Percentiles rank a stretch among this genome's conserved stretches.
Conservation (phyloP, 1,140 invertebrate species). For the Anagrus nilaparvatae region DNA sequence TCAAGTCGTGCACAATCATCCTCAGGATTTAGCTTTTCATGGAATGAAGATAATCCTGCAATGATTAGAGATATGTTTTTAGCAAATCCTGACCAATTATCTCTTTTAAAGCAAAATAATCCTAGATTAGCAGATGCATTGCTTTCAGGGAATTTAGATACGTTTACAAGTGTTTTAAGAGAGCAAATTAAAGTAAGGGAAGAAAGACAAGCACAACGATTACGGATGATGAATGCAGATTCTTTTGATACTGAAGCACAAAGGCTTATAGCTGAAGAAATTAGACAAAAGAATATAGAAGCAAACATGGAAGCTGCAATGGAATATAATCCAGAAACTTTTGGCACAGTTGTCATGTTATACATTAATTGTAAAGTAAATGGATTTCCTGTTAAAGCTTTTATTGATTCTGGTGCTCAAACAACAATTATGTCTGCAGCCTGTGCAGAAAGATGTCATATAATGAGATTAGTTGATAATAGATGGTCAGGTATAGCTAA, state of each 20-base stretch:
- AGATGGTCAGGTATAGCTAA: constrained; percentile 91
- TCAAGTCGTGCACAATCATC: constrained; percentile 14
- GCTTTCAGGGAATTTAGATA: constrained; percentile 73
- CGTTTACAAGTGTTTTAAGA: constrained; percentile 69
- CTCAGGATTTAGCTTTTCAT: constrained; percentile 35
- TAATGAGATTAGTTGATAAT: constrained; percentile 89
- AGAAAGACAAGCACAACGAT: constrained; percentile 69
- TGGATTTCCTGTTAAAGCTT: constrained; percentile 91
- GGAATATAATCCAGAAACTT: constrained; percentile 96
- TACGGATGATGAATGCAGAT: constrained; percentile 84
- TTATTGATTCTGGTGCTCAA: constrained; percentile 94
- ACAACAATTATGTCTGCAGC: constrained; percentile 89
- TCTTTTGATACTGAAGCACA: constrained; percentile 94
- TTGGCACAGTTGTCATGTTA: constrained; percentile 94
- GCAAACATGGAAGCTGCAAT: constrained; percentile 98
- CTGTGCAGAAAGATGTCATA: constrained; percentile 89
- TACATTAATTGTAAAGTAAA: constrained; percentile 96
- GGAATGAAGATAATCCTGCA: constrained; percentile 76
- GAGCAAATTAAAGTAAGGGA: constrained; percentile 70
- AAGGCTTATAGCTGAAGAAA: constrained; percentile 89
- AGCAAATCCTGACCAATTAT: constrained; percentile 84
- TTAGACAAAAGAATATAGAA: constrained; percentile 91
- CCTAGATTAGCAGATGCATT: constrained; percentile 83
- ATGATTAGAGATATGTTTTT: constrained; percentile 81
- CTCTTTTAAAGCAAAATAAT: constrained; percentile 89